phyloP scores from a whole-genome alignment of 2,888 invertebrate species.

The Myathropa florea region DNA sequence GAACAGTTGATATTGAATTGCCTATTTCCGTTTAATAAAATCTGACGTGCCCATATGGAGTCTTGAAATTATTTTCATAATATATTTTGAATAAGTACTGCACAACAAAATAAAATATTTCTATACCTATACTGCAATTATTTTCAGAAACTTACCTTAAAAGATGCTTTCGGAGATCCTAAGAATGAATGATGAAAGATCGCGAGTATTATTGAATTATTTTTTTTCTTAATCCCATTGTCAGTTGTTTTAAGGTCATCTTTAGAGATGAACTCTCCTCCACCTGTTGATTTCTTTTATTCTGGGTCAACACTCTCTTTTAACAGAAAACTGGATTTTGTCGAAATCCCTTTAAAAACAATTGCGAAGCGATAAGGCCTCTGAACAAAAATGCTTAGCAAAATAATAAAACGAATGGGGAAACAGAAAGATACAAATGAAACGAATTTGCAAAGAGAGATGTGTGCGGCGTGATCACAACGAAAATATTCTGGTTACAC shows the following conservation, averaged over 20 bases:
- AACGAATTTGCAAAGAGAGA: neutral
- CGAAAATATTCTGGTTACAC: slow-evolving; percentile 24
- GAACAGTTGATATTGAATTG: neutral
- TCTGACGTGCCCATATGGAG: neutral
- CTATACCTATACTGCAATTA: neutral
- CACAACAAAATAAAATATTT: neutral
- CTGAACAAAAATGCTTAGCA: neutral
- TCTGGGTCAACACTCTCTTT: neutral
- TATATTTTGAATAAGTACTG: too few species aligned
- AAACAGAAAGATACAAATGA: neutral
- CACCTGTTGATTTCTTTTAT: slow-evolving; percentile 12
- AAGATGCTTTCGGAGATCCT: neutral
- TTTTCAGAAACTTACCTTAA: neutral
- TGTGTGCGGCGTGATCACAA: neutral
- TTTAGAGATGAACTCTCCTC: slow-evolving; percentile 1
- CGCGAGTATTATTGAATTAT: neutral
- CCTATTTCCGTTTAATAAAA: neutral
- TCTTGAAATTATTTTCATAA: too few species aligned
- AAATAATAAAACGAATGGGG: neutral
- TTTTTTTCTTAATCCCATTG: neutral
- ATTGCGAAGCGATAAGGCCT: neutral
- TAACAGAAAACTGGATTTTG: neutral
- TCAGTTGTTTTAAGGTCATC: neutral
- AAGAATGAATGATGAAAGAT: neutral
- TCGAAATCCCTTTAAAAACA: neutral